Evolutionary conservation across 2,113 vertebrate genomes (phyloP).

Genomic region (Poeciliopsis prolifica): DNA sequence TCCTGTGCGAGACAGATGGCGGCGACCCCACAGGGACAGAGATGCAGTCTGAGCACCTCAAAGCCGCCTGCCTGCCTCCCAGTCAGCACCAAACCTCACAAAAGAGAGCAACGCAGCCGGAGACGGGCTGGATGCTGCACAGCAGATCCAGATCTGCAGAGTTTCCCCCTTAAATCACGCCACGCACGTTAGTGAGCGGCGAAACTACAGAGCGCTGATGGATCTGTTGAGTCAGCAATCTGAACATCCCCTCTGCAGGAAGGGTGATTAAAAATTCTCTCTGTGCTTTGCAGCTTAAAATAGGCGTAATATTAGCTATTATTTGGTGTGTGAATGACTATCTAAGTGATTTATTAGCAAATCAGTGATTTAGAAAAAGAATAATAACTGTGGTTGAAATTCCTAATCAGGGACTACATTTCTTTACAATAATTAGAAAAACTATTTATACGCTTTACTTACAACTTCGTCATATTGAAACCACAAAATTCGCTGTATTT

Average conservation of each 20-base stretch:
- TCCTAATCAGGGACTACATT: too few species aligned
- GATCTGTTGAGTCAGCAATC: slow-evolving; percentile 60
- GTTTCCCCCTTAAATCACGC: slow-evolving; percentile 58
- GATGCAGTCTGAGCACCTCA: slow-evolving; percentile 41
- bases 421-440: too few species aligned
- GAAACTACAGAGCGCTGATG: slow-evolving; percentile 36
- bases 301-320: slow-evolving; percentile 30
- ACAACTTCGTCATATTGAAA: background rate
- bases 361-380: background rate
- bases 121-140: slow-evolving; percentile 41
- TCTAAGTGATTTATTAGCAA: slow-evolving; percentile 6
- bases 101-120: slow-evolving; percentile 30
- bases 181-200: slow-evolving; percentile 35
- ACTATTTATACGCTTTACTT: background rate
- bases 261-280: slow-evolving; percentile 46
- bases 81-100: slow-evolving; percentile 38
- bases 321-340: slow-evolving; percentile 17
- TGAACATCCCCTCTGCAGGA: slow-evolving; percentile 34
- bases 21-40: slow-evolving; percentile 48
- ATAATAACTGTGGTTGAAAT: background rate
- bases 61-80: slow-evolving; percentile 41
- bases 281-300: slow-evolving; percentile 48
- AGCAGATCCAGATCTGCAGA: slow-evolving; percentile 43
- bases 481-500: background rate
- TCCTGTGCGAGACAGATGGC: slow-evolving; percentile 59